Evolutionary conservation across 1,140 invertebrate species (phyloP).

Genomic region (Drosophila sp.): DNA sequence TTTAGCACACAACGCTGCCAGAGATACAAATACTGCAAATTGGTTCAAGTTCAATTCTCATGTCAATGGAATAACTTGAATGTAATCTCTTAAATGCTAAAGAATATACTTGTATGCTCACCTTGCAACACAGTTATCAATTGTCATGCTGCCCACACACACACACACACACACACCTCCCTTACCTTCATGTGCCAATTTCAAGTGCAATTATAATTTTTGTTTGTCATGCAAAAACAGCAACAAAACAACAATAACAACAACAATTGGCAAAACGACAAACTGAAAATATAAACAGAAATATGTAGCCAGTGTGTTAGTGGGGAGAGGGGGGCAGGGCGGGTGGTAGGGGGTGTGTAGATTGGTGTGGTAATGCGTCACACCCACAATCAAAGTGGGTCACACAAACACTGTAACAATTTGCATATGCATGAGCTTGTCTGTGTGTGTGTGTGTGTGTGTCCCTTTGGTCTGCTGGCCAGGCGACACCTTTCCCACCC

Average conservation of each 20-base stretch:
- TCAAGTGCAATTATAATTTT: constrained; percentile 82
- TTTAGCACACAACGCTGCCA: not conserved
- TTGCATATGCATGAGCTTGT: constrained; percentile 74
- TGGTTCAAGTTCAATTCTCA: constrained; percentile 36
- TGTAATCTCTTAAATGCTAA: constrained; percentile 26
- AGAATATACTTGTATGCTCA: not conserved
- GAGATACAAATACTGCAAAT: constrained; percentile 17
- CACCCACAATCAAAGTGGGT: constrained; percentile 79
- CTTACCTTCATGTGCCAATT: constrained; percentile 55
- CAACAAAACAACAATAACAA: constrained; percentile 67
- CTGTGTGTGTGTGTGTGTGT: constrained; percentile 25
- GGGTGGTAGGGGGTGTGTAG: not conserved
- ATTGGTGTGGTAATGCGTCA: constrained; percentile 31
- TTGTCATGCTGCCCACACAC: constrained; percentile 31
- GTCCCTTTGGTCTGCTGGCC: not conserved
- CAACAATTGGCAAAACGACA: constrained; percentile 44
- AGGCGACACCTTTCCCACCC: no score
- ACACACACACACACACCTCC: not conserved
- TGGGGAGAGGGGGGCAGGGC: not conserved
- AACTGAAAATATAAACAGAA: constrained; percentile 55
- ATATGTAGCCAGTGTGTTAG: constrained; percentile 30
- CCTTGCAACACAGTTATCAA: constrained; percentile 27
- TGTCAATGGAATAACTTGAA: constrained; percentile 6
- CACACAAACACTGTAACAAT: constrained; percentile 68
- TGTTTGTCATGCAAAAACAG: constrained; percentile 79